Base-by-base conservation (phyloP, 2,888 invertebrate species). In the Coleophora deauratella region DNA sequence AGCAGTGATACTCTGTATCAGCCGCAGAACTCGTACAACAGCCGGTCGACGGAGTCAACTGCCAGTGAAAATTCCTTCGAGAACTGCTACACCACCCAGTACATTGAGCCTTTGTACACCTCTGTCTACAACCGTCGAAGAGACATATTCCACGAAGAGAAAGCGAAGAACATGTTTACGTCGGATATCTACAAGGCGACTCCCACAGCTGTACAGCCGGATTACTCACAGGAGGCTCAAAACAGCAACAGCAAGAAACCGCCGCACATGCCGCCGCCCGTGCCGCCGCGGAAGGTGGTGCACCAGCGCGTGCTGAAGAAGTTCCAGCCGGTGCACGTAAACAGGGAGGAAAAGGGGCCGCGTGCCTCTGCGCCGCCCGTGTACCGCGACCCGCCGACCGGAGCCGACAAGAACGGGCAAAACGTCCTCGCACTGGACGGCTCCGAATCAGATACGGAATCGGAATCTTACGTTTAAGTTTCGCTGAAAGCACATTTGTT, bases 281-380 rank as follows among this genome's bases (percentile, higher is more conserved):
- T 89, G 28, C 89, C 89, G 1, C 90, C 89, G 4, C 74, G 89
- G 55, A 85, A 86, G 52, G 70, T 80, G 68, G 71, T 84, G 36
- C 84, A 85, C 56, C 84, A 82, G 55, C 70, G 79, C 54, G 78
- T 86, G 3, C 67, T 90, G 34, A 88, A 88, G 67, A 90, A 90
- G 57, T 80, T 89, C 51, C 90, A 90, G 42, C 90, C 90, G 1
- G 90, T 90, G 21, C 90, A 90, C 56, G 88, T 90, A 53, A 88
- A 84, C 52, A 86, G 88, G 43, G 88, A 89, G 15, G 88, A 89
- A 37, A 86, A 88, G 46, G 65, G 67, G 34, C 68, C 73, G 1
- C 71, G 85, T 21, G 85, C 85, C 2, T 84, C 82, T 13, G 84
- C 84, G 27, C 84, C 86, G 8, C 77, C 85, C 1, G 52, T 80